Base-by-base conservation (phyloP, 2,888 invertebrate genomes). In the Mythimna pallens region DNA sequence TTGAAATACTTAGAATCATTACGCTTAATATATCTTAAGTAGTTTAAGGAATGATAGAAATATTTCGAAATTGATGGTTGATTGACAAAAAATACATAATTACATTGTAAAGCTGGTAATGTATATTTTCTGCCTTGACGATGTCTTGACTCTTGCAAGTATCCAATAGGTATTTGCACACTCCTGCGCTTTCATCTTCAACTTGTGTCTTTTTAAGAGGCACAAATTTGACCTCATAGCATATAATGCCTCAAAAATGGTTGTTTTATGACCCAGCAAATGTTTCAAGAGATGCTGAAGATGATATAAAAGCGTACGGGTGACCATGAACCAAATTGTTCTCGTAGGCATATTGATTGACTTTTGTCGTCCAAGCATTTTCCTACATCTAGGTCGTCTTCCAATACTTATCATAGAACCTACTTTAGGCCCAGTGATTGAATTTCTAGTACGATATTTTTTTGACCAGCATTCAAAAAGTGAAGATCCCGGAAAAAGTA, bases 1-100 rank as follows among this genome's bases (percentile, higher is more conserved):
- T 65, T 76, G 78, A 80, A 73, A 76, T 80, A 78, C 76, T 77
- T 79, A 73, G 59, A 71, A 77, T 77, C 76, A 74, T 66, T 73
- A 69, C 70, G 65, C 67, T 64, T 75, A 75, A 67, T 70, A 71
- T 70, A 73, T 66, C 62, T 52, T 78, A 78, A 74, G 62, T 71
- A 77, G 73, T 65, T 25, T 65, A 72, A 76, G 71, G 71, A 59
- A 69, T 64, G 77, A 75, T 73, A 57, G 47, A 36, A 43, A 61
- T 63, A 55, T 76, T 61, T 43, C 47, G 10, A 68, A 57, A 7
- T 30, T 43, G 40, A 57, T 36, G 25, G 62, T 59, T 55, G 55
- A n/a, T 57, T 78, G 63, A 40, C 80, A 75, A 54, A 75, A 63
- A 47, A 47, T 54, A 73, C 12, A n/a, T 12, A 25, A 20, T 10